Evolutionary conservation across 2,888 invertebrate species (phyloP), one percentile per base, ranked within the genome.

Genomic region (Marronus borbonicus): DNA sequence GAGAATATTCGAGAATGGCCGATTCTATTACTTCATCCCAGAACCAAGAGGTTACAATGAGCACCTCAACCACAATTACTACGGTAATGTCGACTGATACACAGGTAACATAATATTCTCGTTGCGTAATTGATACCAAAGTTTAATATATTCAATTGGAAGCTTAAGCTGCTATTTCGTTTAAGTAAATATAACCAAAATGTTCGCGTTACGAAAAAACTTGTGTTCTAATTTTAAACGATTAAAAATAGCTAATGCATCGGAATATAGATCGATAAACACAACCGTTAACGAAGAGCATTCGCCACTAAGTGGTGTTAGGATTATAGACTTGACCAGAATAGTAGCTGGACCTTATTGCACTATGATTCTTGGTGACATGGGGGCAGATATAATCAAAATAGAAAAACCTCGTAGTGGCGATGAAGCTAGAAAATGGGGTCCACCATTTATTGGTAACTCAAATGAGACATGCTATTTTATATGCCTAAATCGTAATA

Each of bases 331-430:
- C 89, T 87, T 97, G 80, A 95, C 95, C 5, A 90, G 98, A 83
- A 95, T 98, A 58, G 92, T 98, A 2, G 98, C 98, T 24, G 98
- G 98, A 0, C 98, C 98, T 0, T 96, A 94, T 86, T 98, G 98
- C 87, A 95, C 98, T 0, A 97, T 98, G 98, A 92, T 97, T 76
- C 89, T 99, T 28, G 95, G 96, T 1, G 98, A 98, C 89, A 89
- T 98, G 79, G 98, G 98, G 0, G 98, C 98, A 0, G 96, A 97
- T 86, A 92, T 98, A 0, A 93, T 97, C 68, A 98, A 98, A 91
- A 92, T 99, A 55, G 98, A 99, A 87, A 93, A 93, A 82, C 95
- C 97, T 0, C 93, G 91, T 0, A 89, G 89, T 1, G 96, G 96
- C 0, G 98, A 98, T 87, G 98, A 98, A 84, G 93, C 96, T 0